Percentiles rank a stretch among this genome's conserved stretches.
Conservation (phyloP, 1,140 invertebrate species). For the Dendroctonus valens region DNA sequence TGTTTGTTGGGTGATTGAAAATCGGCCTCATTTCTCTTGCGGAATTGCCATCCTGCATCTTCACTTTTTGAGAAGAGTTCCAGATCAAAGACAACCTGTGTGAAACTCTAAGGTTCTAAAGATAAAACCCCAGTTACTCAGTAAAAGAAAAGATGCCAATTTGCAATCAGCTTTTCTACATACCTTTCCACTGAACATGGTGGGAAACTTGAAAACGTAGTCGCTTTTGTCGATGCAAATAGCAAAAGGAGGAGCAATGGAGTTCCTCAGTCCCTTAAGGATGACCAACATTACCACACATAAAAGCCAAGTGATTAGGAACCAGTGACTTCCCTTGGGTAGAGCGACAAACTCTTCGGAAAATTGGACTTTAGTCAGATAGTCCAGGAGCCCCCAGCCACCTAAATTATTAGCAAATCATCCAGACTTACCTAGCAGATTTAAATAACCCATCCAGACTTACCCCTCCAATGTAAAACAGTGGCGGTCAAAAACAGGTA, state of each 20-base stretch:
- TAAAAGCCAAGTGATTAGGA: slow-evolving; percentile 3
- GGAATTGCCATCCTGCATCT: too few relatives aligned
- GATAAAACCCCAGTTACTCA: too few relatives aligned
- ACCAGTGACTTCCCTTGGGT: slow-evolving; percentile 11
- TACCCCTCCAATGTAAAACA: slow-evolving; percentile 29
- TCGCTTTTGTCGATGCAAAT: slow-evolving; percentile 31
- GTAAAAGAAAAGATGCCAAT: too few relatives aligned
- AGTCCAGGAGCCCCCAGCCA: slow-evolving; percentile 23
- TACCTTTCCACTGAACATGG: slow-evolving; percentile 25
- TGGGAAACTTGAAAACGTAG: slow-evolving; percentile 30
- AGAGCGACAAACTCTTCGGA: background rate
- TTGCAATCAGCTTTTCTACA: slow-evolving; percentile 1
- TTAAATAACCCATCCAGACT: background rate
- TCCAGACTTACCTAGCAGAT: too few relatives aligned
- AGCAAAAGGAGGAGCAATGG: slow-evolving; percentile 23
- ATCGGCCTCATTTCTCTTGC: too few relatives aligned
- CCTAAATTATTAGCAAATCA: slow-evolving; percentile 12
- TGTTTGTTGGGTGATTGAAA: too few relatives aligned
- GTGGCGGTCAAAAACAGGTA: slow-evolving; percentile 20
- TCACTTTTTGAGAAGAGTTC: too few relatives aligned
- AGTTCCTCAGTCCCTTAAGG: slow-evolving; percentile 23
- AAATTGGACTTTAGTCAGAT: slow-evolving; percentile 10
- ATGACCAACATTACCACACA: slow-evolving; percentile 1
- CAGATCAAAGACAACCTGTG: too few relatives aligned
- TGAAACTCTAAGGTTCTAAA: too few relatives aligned